Percentiles rank a stretch among this genome's conserved stretches.
Conservation (phyloP, 2,113 vertebrate species). For the Microtus richardsoni region DNA sequence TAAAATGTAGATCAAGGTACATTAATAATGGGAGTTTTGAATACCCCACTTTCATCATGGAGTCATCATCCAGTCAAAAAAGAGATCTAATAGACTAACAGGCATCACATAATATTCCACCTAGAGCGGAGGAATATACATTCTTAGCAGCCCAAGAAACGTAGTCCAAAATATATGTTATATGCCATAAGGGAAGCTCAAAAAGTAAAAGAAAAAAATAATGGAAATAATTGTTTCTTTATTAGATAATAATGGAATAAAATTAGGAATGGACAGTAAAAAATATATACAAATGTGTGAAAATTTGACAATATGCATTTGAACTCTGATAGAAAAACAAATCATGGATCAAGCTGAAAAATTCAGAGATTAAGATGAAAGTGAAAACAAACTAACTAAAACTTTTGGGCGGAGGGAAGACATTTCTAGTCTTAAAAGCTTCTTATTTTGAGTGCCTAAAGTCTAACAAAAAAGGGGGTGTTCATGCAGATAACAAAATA, state of each 20-base stretch:
- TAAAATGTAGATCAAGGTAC: not conserved
- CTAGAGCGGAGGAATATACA: too few species aligned
- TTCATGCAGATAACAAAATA: not conserved
- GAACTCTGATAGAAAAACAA: not conserved
- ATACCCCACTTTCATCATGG: not conserved
- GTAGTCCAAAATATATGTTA: not conserved
- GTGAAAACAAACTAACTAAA: not conserved
- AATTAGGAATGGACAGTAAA: not conserved
- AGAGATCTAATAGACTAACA: not conserved
- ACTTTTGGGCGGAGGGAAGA: not conserved
- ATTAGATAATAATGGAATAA: not conserved
- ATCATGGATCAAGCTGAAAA: not conserved
- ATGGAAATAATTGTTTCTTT: not conserved
- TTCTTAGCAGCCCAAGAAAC: too few species aligned
- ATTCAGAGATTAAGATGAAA: not conserved
- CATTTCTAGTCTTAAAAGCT: not conserved
- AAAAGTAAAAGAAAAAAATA: not conserved
- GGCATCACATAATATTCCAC: not conserved
- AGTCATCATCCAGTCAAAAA: not conserved
- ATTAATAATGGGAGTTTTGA: not conserved
- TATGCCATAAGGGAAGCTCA: not conserved
- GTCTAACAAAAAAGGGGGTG: not conserved
- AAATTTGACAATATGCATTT: not conserved
- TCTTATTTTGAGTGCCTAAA: not conserved
- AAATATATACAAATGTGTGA: not conserved